These are phyloP conservation scores for Ptilodon capucinus DNA, from an alignment of 2,888 invertebrate genomes.

Conservation along the genomic window DNA sequence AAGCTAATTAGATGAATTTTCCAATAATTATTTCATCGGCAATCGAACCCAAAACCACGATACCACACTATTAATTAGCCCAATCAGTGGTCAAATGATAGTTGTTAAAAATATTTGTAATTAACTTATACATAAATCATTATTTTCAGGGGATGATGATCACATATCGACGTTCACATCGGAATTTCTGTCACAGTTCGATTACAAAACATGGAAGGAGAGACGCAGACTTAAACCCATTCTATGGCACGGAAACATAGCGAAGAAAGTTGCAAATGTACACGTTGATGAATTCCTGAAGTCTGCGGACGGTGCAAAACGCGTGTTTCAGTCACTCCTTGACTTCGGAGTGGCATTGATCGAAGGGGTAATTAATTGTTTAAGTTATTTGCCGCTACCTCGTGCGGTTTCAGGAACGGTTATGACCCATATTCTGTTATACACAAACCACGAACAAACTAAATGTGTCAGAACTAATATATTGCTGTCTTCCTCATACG, in stretches of 20 bases:
- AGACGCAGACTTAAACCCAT: slow-evolving; percentile 49
- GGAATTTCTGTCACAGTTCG: slow-evolving; percentile 69
- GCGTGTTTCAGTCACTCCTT: slow-evolving; percentile 76
- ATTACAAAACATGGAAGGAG: slow-evolving; percentile 55
- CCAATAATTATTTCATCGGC: no score
- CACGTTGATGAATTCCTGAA: slow-evolving; percentile 72
- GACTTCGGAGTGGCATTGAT: slow-evolving; percentile 80
- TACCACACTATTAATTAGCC: no score
- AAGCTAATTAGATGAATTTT: no score
- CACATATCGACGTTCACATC: slow-evolving; percentile 79
- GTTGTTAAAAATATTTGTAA: no score
- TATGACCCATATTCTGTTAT: no score
- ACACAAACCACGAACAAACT: no score
- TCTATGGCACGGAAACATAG: slow-evolving; percentile 75
- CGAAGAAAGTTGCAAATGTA: slow-evolving; percentile 60
- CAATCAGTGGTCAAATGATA: no score
- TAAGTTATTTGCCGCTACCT: not conserved
- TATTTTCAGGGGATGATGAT: slow-evolving; percentile 80
- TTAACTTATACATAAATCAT: no score
- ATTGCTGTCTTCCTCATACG: no score
- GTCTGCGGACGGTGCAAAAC: slow-evolving; percentile 61
- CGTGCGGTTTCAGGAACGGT: not conserved
- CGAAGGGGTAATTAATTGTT: slow-evolving; percentile 30
- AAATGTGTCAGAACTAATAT: no score
- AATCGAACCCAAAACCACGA: no score